Conservation (phyloP, 2,888 invertebrate species). For the Polymixis flavicincta region DNA sequence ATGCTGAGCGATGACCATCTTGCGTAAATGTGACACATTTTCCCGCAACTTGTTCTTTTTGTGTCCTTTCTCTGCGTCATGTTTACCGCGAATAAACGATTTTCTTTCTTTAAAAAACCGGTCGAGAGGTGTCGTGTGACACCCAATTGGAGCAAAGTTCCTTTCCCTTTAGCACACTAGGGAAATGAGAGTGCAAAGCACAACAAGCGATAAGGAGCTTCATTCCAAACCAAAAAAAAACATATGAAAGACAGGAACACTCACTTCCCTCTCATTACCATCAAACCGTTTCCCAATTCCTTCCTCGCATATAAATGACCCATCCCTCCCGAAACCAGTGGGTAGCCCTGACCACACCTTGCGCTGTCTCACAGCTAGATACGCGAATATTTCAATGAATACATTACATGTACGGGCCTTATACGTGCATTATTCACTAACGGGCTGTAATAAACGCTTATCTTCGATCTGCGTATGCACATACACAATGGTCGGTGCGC, state of each 20-base stretch:
- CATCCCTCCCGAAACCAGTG: neutral
- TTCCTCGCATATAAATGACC: no score
- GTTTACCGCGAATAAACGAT: no score
- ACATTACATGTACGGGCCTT: conserved; percentile 60
- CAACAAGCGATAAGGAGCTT: neutral
- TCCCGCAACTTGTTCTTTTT: no score
- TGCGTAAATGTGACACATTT: no score
- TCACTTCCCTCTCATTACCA: neutral
- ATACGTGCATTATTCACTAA: conserved; percentile 68
- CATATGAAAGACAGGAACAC: neutral
- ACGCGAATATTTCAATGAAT: conserved; percentile 67
- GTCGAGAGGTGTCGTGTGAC: neutral
- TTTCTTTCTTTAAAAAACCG: no score
- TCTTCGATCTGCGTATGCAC: conserved; percentile 61
- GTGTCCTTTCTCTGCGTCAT: no score
- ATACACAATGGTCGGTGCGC: conserved; percentile 60
- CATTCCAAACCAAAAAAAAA: neutral
- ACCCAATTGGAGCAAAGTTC: neutral
- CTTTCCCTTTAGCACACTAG: neutral
- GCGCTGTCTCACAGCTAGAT: conserved; percentile 45
- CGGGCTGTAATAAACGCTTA: conserved; percentile 70
- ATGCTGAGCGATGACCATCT: no score
- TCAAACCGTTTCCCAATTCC: neutral
- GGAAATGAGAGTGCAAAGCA: neutral
- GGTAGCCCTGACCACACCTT: conserved; percentile 51